A percentile compares a stretch with the other conserved stretches of the same genome.
Conservation (phyloP, 2,113 vertebrate species). For the Excalfactoria chinensis region DNA sequence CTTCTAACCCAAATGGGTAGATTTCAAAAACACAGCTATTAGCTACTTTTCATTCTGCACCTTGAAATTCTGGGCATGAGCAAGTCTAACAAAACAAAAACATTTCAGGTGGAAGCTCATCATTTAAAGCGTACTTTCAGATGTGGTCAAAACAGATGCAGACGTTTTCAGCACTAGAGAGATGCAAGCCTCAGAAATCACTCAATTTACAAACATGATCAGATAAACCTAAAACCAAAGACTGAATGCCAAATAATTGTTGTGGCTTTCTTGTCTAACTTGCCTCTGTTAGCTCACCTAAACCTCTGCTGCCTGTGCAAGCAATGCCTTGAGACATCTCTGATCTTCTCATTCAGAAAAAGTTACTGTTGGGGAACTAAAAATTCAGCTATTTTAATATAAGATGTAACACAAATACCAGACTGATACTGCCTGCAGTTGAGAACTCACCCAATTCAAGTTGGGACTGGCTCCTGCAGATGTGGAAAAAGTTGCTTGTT, state of each 20-base stretch:
- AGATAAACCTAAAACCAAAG: constrained; percentile 29
- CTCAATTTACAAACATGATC: neutral
- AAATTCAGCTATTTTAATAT: neutral
- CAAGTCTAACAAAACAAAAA: neutral
- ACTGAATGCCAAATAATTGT: neutral
- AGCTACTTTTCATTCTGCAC: neutral
- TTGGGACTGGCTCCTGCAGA: rapidly evolving
- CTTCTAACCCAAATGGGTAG: neutral
- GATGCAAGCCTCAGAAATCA: constrained; percentile 12
- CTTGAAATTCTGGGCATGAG: neutral
- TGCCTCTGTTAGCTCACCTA: neutral
- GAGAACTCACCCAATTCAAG: neutral
- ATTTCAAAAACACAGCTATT: neutral
- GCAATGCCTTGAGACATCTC: neutral
- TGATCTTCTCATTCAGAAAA: neutral
- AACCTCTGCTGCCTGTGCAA: neutral
- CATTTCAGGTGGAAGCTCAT: neutral
- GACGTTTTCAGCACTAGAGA: constrained; percentile 11
- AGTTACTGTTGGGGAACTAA: neutral
- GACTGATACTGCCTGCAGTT: neutral
- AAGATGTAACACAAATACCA: neutral
- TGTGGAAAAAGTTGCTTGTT: neutral
- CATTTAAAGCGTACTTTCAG: constrained; percentile 1
- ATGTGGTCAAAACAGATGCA: constrained; percentile 29
- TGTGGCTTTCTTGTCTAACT: neutral